Base-by-base conservation (phyloP, 2,888 invertebrate genomes). In the Entomobrya proxima region DNA sequence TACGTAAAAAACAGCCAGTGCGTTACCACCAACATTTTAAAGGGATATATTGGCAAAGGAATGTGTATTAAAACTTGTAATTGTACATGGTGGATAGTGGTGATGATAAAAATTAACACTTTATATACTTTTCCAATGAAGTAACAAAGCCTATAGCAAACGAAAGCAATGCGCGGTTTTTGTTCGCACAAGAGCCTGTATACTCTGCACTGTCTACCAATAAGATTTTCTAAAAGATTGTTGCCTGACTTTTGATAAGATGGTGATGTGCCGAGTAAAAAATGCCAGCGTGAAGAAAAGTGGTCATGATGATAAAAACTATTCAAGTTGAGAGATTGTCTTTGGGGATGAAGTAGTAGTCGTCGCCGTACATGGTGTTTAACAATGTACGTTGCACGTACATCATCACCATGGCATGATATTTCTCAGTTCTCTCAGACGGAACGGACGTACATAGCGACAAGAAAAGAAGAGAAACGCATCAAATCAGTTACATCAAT, bases 261-360 rank as follows among this genome's bases (percentile, higher is more conserved):
- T 78, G 77, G 64, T 77, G 76, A 58, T 27, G 76, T 58, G 76
- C 61, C 21, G 61, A 58, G 61, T 21, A 77, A 44, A 77, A 58
- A 47, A 47, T 32, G 27, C 27, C 30, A 72, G 15, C 52, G 50
- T 11, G 32, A 74, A 37, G 76, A 76, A 30, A 30, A 30, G 15
- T 40, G n/a, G 18, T 47, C n/a, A n/a, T 3, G 58, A 30, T 24
- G 44, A 7, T 44, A 61, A 32, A 61, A 50, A 64, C 32, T 32
- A 64, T 35, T 55, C 24, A 69, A 79, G 69, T 37, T 35, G 52
- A 69, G 69, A 69, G 79, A 79, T 69, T 79, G 77, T 79, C 79
- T 79, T 79, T 79, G 18, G 79, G 69, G 79, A 79, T 67, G 67
- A 79, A 35, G 13, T 55, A 35, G 21, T 61, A n/a, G 27, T 74